Evolutionary conservation across 2,888 invertebrate species (phyloP), one percentile per base, ranked within the genome.

Genomic region (Phalera bucephala): DNA sequence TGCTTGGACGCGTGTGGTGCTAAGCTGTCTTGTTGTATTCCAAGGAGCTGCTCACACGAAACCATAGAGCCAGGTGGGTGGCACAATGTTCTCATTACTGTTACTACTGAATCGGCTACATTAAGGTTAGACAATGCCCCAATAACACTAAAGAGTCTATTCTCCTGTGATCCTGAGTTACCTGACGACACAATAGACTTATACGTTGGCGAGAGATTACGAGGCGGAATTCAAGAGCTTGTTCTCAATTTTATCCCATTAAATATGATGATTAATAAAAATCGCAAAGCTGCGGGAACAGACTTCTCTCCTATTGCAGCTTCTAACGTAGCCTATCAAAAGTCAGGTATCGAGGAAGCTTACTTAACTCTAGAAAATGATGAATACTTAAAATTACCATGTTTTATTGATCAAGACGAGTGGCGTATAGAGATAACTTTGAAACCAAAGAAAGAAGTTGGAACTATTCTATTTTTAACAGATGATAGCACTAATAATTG

Each of bases 161-260:
- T 90, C 54, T 64, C 79, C 2, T 91, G 91, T 47, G 73, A 81
- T 35, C 88, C 90, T 19, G 69, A 77, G 15, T 55, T 87, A 14
- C 68, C 75, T 5, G 71, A 85, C 54, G 75, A 83, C 3, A 71
- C 73, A 47, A 62, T 85, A 22, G 66, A 73, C 40, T 73, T 90
- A 53, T 64, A 52, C 39, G 58, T 91, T 2, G 91, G 91, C 4
- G 82, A 85, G 55, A 77, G 68, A 49, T 72, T 89, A 36, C 81
- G 80, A 19, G 91, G 91, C 1, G 82, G 84, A 60, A 68, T 91
- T 32, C 86, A 91, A 54, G 83, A 87, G 49, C 26, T 91, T 5
- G 70, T 80, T 19, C 52, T 91, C 9, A 91, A 91, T 56, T 91
- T 90, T 49, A 78, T 74, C 22, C 80, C 83, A 1, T 47, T 91